These are phyloP conservation scores for Phytoseiulus persimilis DNA, from an alignment of 2,888 invertebrate genomes.

Conservation along the genomic window DNA sequence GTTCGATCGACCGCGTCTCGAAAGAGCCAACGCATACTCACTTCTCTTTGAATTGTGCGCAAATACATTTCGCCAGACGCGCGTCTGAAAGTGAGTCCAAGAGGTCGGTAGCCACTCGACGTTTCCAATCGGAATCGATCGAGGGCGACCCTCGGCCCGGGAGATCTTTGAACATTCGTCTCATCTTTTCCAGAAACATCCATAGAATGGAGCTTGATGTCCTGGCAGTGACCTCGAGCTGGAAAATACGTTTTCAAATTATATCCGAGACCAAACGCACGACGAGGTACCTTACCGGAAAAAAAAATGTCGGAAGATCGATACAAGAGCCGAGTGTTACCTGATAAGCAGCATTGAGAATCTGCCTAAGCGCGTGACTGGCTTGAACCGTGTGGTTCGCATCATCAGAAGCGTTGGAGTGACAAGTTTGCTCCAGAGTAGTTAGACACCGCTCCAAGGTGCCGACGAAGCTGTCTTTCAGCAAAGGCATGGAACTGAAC, in stretches of 20 bases:
- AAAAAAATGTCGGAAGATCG: too few species aligned
- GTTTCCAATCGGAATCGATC: conserved; percentile 60
- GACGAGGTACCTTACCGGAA: too few species aligned
- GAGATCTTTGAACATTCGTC: conserved; percentile 51
- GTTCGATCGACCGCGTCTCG: too few species aligned
- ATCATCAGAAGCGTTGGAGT: conserved; percentile 49
- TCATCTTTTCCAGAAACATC: conserved; percentile 60
- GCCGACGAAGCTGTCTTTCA: conserved; percentile 70
- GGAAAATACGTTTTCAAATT: not conserved
- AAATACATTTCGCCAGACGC: conserved; percentile 64
- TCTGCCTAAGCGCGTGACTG: conserved; percentile 66
- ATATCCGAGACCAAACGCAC: too few species aligned
- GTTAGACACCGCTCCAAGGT: conserved; percentile 68
- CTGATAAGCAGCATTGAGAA: conserved; percentile 63
- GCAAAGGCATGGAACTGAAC: conserved; percentile 68
- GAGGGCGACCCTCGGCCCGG: conserved; percentile 47
- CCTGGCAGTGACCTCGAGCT: conserved; percentile 58
- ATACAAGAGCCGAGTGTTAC: too few species aligned
- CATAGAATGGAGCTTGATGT: conserved; percentile 60
- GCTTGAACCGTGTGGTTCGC: conserved; percentile 53
- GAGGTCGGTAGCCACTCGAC: conserved; percentile 62
- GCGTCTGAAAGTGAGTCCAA: conserved; percentile 63
- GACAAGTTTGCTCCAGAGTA: conserved; percentile 58
- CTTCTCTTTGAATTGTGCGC: conserved; percentile 63
- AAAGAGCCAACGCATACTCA: not conserved